Conservation (phyloP, 2,113 vertebrate species). For the Macquaria australasica region DNA sequence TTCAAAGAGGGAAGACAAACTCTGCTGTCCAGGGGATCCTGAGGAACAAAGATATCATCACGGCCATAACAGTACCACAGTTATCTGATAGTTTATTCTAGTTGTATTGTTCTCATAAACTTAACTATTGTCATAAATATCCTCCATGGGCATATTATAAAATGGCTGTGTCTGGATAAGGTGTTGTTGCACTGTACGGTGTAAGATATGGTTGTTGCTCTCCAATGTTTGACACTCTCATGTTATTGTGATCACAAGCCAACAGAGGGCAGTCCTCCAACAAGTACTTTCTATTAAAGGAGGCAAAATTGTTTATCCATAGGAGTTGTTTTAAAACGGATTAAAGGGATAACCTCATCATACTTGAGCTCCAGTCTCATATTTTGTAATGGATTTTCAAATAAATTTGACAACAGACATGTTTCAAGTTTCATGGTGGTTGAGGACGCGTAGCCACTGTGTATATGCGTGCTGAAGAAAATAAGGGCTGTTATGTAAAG, state of each 20-base stretch:
- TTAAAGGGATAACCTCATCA: conserved; percentile 1
- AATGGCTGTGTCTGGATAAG: not conserved
- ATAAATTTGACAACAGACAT: not conserved
- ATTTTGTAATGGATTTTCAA: not conserved
- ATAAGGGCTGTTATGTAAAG: conserved; percentile 53
- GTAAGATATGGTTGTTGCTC: not conserved
- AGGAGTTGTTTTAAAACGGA: not conserved
- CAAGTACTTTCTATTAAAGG: not conserved
- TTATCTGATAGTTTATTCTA: not conserved
- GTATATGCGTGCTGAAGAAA: not conserved
- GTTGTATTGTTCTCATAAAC: not conserved
- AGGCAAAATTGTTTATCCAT: not conserved
- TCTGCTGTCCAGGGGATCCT: conserved; percentile 84
- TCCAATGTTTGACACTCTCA: not conserved
- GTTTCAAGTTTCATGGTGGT: not conserved
- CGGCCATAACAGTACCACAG: conserved; percentile 81
- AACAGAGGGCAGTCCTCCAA: conserved; percentile 14
- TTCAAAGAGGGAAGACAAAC: conserved; percentile 82
- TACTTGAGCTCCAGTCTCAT: not conserved
- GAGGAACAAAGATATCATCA: conserved; percentile 87
- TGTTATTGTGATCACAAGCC: not conserved
- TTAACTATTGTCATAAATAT: not conserved
- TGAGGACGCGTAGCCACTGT: not conserved
- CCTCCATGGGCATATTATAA: not conserved
- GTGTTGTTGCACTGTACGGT: not conserved